Percentiles rank a stretch among this genome's conserved stretches.
Conservation (phyloP, 2,888 invertebrate species). For the Pseudeuparius sepicola region DNA sequence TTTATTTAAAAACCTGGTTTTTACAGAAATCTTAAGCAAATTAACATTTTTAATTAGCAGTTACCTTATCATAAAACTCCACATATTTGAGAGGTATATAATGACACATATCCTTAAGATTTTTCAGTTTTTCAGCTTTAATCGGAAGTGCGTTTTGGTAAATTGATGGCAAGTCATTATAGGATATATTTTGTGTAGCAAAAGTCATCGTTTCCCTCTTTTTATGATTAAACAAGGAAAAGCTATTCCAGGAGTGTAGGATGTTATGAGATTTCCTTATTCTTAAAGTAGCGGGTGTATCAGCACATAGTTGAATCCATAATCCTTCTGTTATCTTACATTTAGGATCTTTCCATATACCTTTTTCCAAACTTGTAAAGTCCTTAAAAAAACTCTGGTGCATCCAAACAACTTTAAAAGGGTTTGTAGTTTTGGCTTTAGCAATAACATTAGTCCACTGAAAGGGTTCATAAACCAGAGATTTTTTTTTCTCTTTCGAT, state of each 20-base stretch:
- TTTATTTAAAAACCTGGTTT: too few relatives aligned
- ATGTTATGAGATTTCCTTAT: conserved; percentile 6
- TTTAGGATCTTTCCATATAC: conserved; percentile 6
- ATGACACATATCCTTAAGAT: conserved; percentile 7
- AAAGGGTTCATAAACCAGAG: conserved; percentile 11
- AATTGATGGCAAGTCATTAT: too few relatives aligned
- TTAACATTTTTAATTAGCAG: too few relatives aligned
- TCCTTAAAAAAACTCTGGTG: conserved; percentile 10
- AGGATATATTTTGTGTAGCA: too few relatives aligned
- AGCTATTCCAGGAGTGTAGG: conserved; percentile 6
- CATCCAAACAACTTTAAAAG: conserved; percentile 10
- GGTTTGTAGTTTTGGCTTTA: conserved; percentile 6
- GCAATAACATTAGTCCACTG: conserved; percentile 10
- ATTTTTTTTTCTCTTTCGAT: conserved; percentile 13
- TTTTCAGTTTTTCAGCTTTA: conserved; percentile 2
- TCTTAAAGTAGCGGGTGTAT: conserved; percentile 2
- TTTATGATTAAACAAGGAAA: too few relatives aligned
- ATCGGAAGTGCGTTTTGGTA: too few relatives aligned
- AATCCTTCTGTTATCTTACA: conserved; percentile 7
- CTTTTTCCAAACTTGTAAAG: conserved; percentile 8
- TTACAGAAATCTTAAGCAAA: too few relatives aligned
- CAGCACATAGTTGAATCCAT: conserved; percentile 7
- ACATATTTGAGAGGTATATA: conserved; percentile 4
- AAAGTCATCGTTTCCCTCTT: too few relatives aligned
- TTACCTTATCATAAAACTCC: too few relatives aligned